Percentiles rank a stretch among this genome's conserved stretches.
These are phyloP conservation scores for Cephus cinctus DNA, from an alignment of 1,140 invertebrate genomes.

Conservation along the genomic window DNA sequence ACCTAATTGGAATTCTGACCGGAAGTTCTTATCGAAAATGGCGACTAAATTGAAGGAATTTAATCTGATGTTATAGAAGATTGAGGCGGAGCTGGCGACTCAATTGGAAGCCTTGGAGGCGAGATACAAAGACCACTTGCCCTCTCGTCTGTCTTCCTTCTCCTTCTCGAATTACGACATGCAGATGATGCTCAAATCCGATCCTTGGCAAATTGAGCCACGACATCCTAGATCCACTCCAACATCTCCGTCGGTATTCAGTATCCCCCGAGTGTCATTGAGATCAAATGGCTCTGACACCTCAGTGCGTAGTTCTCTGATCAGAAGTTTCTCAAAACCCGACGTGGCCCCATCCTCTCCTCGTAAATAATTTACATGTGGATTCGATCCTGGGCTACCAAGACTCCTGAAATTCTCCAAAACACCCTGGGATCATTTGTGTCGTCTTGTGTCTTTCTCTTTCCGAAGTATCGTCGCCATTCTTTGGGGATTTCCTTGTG, in stretches of 20 bases:
- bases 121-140: constrained; percentile 47
- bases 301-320: constrained; percentile 37
- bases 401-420: too few relatives aligned
- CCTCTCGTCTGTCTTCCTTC: constrained; percentile 43
- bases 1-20: too few relatives aligned
- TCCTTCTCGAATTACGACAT: constrained; percentile 42
- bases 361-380: constrained; percentile 45
- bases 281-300: constrained; percentile 39
- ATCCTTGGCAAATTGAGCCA: constrained; percentile 36
- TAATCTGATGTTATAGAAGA: constrained; percentile 51
- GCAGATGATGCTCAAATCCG: constrained; percentile 22
- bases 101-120: constrained; percentile 51
- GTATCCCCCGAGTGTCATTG: constrained; percentile 47
- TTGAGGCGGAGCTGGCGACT: constrained; percentile 48
- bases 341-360: constrained; percentile 30
- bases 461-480: too few relatives aligned
- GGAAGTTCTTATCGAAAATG: too few relatives aligned
- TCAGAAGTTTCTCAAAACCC: constrained; percentile 36
- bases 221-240: constrained; percentile 37
- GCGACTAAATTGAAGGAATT: too few relatives aligned
- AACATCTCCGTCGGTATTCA: constrained; percentile 42
- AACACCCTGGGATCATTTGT: too few relatives aligned
- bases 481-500: too few relatives aligned
- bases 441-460: constrained; percentile 17
- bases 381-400: too few relatives aligned